These are phyloP conservation scores for Gavia stellata DNA, from an alignment of 2,113 vertebrate genomes.

Conservation along the genomic window DNA sequence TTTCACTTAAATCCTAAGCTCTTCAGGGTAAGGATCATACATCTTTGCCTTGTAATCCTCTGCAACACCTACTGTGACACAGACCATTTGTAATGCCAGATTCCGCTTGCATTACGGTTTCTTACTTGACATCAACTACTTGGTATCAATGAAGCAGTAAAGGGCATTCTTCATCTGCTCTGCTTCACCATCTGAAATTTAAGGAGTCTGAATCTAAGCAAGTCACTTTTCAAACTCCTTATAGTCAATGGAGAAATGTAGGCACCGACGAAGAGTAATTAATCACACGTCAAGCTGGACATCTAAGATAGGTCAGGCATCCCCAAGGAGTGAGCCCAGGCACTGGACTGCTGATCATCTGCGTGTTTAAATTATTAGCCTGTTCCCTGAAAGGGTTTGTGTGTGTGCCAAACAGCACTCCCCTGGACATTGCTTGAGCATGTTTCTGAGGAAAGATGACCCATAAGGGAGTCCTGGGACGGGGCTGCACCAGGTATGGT, in stretches of 20 bases:
- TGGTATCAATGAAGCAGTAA: background rate
- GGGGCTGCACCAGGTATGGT: background rate
- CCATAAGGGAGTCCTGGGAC: background rate
- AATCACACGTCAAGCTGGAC: background rate
- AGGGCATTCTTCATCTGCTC: background rate
- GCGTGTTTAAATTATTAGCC: background rate
- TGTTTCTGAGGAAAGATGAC: background rate
- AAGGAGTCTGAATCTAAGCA: background rate
- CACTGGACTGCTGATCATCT: background rate
- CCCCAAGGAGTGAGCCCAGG: background rate
- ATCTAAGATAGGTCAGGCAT: background rate
- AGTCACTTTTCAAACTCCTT: background rate
- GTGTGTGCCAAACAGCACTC: background rate
- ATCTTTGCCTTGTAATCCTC: background rate
- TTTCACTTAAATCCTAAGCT: background rate
- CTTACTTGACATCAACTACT: background rate
- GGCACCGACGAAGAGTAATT: background rate
- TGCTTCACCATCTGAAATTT: background rate
- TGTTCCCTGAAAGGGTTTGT: background rate
- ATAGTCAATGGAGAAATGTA: background rate
- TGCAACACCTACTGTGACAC: background rate
- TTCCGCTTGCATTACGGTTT: background rate
- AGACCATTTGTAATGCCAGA: background rate
- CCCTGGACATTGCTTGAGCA: background rate
- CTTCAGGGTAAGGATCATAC: background rate